These are phyloP conservation scores for Pao palembangensis DNA, from an alignment of 2,113 vertebrate genomes.

Conservation along the genomic window DNA sequence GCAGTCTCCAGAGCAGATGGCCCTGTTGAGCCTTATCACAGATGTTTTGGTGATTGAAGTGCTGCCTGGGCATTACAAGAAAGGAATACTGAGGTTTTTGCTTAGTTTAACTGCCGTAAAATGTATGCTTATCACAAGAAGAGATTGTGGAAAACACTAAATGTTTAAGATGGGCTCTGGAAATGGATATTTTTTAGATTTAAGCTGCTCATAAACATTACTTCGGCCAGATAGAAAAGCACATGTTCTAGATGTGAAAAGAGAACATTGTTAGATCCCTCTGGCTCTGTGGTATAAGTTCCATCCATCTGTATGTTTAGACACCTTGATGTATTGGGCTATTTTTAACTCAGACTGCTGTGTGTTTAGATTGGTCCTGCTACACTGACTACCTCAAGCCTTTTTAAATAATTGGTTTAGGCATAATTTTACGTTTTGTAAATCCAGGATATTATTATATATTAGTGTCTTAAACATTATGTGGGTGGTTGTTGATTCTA, in stretches of 20 bases:
- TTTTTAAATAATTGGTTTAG: conserved; percentile 57
- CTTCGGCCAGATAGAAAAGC: conserved; percentile 10
- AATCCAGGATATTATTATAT: conserved; percentile 66
- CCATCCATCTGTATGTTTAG: conserved; percentile 41
- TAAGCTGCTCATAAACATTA: background rate
- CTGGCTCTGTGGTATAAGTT: conserved; percentile 30
- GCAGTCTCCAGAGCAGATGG: conserved; percentile 55
- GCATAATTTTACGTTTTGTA: conserved; percentile 54
- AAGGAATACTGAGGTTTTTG: conserved; percentile 19
- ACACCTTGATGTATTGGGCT: conserved; percentile 37
- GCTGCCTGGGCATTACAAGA: conserved; percentile 35
- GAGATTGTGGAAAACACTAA: conserved; percentile 22
- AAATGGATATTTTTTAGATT: conserved; percentile 22
- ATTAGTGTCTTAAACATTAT: conserved; percentile 62
- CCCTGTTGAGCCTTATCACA: conserved; percentile 53
- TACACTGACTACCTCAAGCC: conserved; percentile 31
- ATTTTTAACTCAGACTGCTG: conserved; percentile 43
- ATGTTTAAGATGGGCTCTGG: conserved; percentile 10
- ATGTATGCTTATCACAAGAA: conserved; percentile 15
- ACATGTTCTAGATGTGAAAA: conserved; percentile 1
- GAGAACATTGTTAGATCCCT: background rate
- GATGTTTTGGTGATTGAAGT: conserved; percentile 59
- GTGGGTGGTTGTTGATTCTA: conserved; percentile 69
- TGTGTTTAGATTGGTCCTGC: conserved; percentile 50
- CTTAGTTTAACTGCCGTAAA: conserved; percentile 41